Evolutionary conservation across 2,113 vertebrate species (phyloP).

Genomic region (Meriones unguiculatus): DNA sequence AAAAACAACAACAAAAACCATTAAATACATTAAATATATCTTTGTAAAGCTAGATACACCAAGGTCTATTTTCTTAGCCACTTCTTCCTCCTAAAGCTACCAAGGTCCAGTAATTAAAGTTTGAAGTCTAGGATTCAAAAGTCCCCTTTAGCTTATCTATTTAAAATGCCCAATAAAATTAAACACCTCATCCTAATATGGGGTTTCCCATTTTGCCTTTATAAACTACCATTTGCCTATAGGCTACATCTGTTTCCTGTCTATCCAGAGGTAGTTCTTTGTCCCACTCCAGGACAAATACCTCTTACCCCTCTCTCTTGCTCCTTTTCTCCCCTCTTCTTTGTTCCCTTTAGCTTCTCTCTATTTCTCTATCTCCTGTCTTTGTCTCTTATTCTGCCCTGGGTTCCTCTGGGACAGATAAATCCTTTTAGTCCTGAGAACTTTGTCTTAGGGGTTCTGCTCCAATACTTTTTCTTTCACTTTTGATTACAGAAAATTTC

Average conservation of each 20-base stretch:
- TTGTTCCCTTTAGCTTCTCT: neutral
- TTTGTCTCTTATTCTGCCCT: neutral
- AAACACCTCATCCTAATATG: neutral
- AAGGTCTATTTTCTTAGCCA: neutral
- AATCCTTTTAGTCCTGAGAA: neutral
- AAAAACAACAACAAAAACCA: neutral
- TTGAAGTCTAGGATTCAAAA: neutral
- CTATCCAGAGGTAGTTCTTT: neutral
- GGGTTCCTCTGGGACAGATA: neutral
- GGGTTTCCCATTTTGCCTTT: neutral
- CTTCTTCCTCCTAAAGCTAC: neutral
- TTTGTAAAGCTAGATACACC: neutral
- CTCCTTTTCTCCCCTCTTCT: neutral
- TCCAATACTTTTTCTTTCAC: neutral
- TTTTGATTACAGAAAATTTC: neutral
- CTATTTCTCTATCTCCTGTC: neutral
- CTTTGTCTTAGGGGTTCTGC: neutral
- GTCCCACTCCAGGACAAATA: neutral
- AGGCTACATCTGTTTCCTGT: neutral
- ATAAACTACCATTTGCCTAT: neutral
- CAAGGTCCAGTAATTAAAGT: neutral
- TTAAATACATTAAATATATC: too few species aligned
- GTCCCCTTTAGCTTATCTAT: neutral
- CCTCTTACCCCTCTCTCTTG: neutral
- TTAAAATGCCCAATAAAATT: neutral